Evolutionary conservation across 2,797 vertebrate genomes (phyloP), one percentile per base, ranked within the genome.

Genomic region (Astyanax mexicanus): DNA sequence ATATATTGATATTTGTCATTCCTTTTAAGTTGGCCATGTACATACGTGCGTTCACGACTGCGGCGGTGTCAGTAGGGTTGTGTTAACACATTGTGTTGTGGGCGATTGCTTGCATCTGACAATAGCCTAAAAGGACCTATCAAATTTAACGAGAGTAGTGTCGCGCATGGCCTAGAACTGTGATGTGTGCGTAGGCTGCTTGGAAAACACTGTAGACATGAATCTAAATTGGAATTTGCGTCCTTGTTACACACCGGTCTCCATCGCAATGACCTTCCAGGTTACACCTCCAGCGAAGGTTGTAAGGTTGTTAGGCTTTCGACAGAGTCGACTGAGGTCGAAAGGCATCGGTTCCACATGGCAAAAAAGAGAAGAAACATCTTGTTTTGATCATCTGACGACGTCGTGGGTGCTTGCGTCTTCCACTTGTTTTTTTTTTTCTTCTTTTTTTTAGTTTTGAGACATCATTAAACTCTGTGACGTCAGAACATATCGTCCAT

Each of bases 401-500:
- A 69, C 72, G 27, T 54, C 70, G 74, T 61, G 70, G 75, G 57
- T 51, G 32, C 64, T 65, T 69, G 62, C 77, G 38, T 73, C 60
- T 81, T 79, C 68, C 64, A 45, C 54, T 72, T 51, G 51, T 67
- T 44, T 44, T 67, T 55, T 47, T 25, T 75, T 54, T 78, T 70
- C 54, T 72, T 51, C 51, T 67, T 44, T 44, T 67, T 55, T 47
- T 25, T 75, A 54, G 78, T 70, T 68, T 66, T 37, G 57, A 83
- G 77, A 78, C 83, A 83, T 86, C 81, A 81, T 86, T 86, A 86
- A 58, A 42, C 60, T 35, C 67, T 44, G 35, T 79, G 81, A 86
- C 74, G 76, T 82, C 80, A 82, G 79, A 74, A 75, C 72, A 4
- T 64, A n/a, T n/a, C n/a, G n/a, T 9, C 69, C 38, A 51, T 51